These are phyloP conservation scores for Cyclina sinensis DNA, from an alignment of 1,140 invertebrate species.

Conservation along the genomic window DNA sequence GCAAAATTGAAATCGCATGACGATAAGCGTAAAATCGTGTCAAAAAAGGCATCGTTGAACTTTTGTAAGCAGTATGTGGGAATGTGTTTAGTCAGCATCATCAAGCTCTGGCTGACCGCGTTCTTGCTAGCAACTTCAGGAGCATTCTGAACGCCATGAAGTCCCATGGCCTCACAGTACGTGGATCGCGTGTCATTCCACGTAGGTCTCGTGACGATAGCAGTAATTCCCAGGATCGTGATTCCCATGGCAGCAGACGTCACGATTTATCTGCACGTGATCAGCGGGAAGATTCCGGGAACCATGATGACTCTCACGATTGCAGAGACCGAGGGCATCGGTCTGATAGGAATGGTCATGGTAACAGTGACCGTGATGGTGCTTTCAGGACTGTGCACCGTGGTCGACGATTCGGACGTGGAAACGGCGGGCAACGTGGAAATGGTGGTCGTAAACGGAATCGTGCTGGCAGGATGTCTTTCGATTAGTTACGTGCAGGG, in stretches of 20 bases:
- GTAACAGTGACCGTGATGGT: conserved; percentile 3
- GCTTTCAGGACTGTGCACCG: conserved; percentile 26
- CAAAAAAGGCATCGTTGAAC: neutral
- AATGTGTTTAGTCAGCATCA: conserved; percentile 27
- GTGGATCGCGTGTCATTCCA: conserved; percentile 14
- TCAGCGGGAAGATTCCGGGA: neutral
- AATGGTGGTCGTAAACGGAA: conserved; percentile 29
- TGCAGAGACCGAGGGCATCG: neutral
- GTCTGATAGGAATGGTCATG: conserved; percentile 24
- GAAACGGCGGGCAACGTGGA: conserved; percentile 27
- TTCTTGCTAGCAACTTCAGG: conserved; percentile 5
- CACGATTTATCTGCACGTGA: conserved; percentile 11
- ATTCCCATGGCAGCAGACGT: neutral
- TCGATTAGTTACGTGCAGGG: neutral
- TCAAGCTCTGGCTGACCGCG: neutral
- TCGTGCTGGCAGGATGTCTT: conserved; percentile 11
- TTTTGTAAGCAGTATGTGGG: conserved; percentile 2
- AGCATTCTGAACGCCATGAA: conserved; percentile 30
- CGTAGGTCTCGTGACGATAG: conserved; percentile 7
- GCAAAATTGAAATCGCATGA: conserved; percentile 36
- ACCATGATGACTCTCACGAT: neutral
- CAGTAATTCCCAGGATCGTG: neutral
- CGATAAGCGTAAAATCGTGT: conserved; percentile 36
- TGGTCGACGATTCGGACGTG: conserved; percentile 14
- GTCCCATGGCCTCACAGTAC: neutral